Conservation (phyloP, 2,797 vertebrate genomes). For the Podargus strigoides region DNA sequence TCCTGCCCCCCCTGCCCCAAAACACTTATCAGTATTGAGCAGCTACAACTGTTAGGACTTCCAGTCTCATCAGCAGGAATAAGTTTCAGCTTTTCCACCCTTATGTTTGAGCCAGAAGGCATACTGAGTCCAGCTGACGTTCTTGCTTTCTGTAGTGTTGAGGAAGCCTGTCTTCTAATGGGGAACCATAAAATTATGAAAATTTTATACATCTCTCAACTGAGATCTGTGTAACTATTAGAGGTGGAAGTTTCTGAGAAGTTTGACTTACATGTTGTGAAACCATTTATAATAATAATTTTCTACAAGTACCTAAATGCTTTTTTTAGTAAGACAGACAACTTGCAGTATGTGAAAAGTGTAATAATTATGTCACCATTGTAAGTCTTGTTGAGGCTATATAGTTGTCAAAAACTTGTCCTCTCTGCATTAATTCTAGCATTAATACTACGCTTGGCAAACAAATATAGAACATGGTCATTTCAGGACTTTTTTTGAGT, state of each 20-base stretch:
- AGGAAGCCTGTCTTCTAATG: not conserved
- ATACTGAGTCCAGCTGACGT: not conserved
- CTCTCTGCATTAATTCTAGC: not conserved
- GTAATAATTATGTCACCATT: not conserved
- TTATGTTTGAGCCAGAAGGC: not conserved
- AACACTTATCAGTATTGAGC: not conserved
- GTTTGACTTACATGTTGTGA: not conserved
- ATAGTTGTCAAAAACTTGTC: not conserved
- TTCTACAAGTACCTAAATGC: not conserved
- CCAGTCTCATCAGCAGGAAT: not conserved
- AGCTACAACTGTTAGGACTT: not conserved
- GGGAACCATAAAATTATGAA: not conserved
- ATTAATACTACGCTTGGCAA: not conserved
- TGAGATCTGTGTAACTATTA: not conserved
- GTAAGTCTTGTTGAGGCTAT: not conserved
- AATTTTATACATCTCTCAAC: not conserved
- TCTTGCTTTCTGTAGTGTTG: not conserved
- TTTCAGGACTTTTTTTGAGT: not conserved
- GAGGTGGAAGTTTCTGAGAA: not conserved
- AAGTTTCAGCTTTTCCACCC: not conserved
- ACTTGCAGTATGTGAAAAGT: not conserved
- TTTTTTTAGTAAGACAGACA: not conserved
- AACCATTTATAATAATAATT: not conserved
- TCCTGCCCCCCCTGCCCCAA: not conserved
- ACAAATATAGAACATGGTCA: not conserved